A percentile compares a stretch with the other conserved stretches of the same genome.
These are phyloP conservation scores for Pedetes capensis DNA, from an alignment of 2,113 vertebrate species.

Conservation along the genomic window DNA sequence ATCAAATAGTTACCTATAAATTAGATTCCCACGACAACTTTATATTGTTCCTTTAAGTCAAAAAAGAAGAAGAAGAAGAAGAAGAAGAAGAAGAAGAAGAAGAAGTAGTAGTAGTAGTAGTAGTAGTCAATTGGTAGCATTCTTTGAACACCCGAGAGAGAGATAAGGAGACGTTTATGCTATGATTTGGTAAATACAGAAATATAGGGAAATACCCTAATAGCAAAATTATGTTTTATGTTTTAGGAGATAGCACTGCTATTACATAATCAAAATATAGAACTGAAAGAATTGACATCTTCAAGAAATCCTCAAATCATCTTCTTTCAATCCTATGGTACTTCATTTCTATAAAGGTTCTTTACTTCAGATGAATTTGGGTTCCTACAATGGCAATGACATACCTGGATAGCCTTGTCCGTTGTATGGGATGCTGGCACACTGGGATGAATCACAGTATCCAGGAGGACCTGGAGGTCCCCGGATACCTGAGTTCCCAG, in stretches of 20 bases:
- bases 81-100: too few species aligned
- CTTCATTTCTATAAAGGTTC: conserved; percentile 46
- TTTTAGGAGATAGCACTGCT: conserved; percentile 23
- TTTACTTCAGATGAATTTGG: not conserved
- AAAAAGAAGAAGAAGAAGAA: too few species aligned
- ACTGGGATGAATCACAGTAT: conserved; percentile 98
- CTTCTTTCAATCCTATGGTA: conserved; percentile 32
- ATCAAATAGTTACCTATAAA: conserved; percentile 57
- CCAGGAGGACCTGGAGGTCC: conserved; percentile 93
- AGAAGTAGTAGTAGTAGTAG: too few species aligned
- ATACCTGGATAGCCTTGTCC: conserved; percentile 97
- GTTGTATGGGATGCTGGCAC: conserved; percentile 97
- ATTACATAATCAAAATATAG: conserved; percentile 30
- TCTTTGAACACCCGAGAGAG: conserved; percentile 78
- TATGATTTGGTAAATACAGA: conserved; percentile 66
- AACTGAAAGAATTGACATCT: not conserved
- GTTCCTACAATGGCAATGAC: conserved; percentile 65
- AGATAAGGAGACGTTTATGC: conserved; percentile 77
- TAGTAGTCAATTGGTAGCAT: conserved; percentile 71
- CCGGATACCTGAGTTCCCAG: conserved; percentile 90
- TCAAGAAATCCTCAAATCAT: not conserved
- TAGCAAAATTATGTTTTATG: conserved; percentile 55
- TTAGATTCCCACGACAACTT: conserved; percentile 67
- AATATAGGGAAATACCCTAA: conserved; percentile 71
- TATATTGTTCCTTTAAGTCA: conserved; percentile 33